Conservation (phyloP, 2,113 vertebrate species). For the Otus sunia region DNA sequence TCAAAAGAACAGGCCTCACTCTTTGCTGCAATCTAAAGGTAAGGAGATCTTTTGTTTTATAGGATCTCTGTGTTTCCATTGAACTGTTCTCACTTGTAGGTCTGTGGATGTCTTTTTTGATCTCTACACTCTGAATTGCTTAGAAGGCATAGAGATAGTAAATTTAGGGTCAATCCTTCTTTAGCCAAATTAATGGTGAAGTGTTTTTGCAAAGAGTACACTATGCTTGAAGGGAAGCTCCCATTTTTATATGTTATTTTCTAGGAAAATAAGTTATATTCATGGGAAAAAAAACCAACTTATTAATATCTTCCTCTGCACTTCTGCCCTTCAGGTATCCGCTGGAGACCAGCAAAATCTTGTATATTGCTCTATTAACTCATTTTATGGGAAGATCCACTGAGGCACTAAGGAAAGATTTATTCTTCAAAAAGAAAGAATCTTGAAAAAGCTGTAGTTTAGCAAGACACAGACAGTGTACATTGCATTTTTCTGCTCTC, state of each 20-base stretch:
- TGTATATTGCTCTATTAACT: neutral
- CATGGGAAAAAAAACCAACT: neutral
- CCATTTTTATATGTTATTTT: neutral
- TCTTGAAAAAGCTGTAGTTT: neutral
- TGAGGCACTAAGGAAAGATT: neutral
- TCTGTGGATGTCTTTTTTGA: neutral
- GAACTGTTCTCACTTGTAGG: neutral
- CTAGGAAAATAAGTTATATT: neutral
- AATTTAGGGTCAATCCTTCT: neutral
- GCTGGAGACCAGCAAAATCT: neutral
- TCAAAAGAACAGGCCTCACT: neutral
- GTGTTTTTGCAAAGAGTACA: neutral
- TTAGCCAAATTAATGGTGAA: neutral
- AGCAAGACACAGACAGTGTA: neutral
- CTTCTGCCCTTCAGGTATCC: neutral
- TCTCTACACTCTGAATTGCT: neutral
- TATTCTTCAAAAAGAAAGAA: neutral
- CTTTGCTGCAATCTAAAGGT: neutral
- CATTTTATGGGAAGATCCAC: neutral
- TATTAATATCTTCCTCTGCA: neutral
- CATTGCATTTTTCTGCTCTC: neutral
- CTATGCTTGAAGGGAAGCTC: neutral
- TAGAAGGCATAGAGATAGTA: neutral
- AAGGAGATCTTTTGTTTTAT: fast-evolving
- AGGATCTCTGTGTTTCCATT: neutral